Percentiles rank a stretch among this genome's conserved stretches.
Conservation (phyloP, 1,140 invertebrate genomes). For the Mycetomoellerius zeteki region DNA sequence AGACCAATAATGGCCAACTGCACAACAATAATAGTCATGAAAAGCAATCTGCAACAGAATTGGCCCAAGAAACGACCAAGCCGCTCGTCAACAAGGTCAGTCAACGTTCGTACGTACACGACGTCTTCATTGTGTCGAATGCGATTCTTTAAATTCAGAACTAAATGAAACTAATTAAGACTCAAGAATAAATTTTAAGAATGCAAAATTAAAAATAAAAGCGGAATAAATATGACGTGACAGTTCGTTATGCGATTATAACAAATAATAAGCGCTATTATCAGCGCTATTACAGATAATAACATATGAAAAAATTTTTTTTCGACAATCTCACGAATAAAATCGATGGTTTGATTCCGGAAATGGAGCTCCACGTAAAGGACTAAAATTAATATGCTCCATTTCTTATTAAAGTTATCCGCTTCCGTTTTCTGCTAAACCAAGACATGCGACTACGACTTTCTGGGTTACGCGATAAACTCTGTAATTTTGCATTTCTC, state of each 20-base stretch:
- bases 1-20: constrained; percentile 74
- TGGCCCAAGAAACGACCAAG: constrained; percentile 66
- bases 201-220: background rate
- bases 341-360: background rate
- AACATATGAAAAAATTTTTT: background rate
- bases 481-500: constrained; percentile 41
- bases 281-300: background rate
- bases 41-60: constrained; percentile 61
- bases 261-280: background rate
- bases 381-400: constrained; percentile 26
- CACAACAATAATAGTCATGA: constrained; percentile 79
- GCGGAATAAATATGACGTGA: too few relatives aligned
- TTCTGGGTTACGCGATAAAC: constrained; percentile 40
- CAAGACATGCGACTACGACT: constrained; percentile 3
- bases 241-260: background rate
- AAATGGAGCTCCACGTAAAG: background rate
- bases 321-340: background rate
- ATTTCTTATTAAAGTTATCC: constrained; percentile 35
- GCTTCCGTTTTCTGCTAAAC: constrained; percentile 26
- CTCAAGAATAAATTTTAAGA: background rate
- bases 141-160: constrained; percentile 1
- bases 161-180: background rate
- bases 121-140: background rate
- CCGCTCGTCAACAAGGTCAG: constrained; percentile 69
- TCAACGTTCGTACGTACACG: constrained; percentile 7